Evolutionary conservation across 2,888 invertebrate genomes (phyloP), one percentile per base, ranked within the genome.

Genomic region (Pristionchus exspectatus): DNA sequence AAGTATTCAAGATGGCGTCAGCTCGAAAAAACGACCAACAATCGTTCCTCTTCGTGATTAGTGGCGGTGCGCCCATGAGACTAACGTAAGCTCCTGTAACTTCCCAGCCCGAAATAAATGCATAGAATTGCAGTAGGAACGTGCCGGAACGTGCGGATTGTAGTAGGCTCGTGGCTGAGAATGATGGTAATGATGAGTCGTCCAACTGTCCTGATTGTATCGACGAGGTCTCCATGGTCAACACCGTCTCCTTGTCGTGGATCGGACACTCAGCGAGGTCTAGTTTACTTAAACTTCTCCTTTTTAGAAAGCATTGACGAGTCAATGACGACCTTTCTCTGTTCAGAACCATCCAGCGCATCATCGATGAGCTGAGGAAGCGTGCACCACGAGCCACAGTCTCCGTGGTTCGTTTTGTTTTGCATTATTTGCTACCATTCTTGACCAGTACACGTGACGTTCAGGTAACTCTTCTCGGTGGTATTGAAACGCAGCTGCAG

Each of bases 321-420:
- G 30, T 38, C 3, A 38, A 38, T n/a, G n/a, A n/a, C n/a, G n/a
- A n/a, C n/a, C n/a, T 33, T 50, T 44, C 2, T 30, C 33, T 44
- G 12, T 54, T n/a, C 50, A 81, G 81, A n/a, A 81, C 81, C 27
- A 81, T 81, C 10, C 81, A 81, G n/a, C 81, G 81, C 50, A 81
- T 81, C 21, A 44, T 81, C 50, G 81, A 81, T 18, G 50, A 81
- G 10, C 81, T 81, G 14, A 24, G 81, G 50, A 81, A 81, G 27
- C 81, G 81, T 12, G n/a, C 81, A 14, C 27, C 50, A 14, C n/a
- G 27, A 54, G 81, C 81, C 27, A 54, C 27, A n/a, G 50, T 50
- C 12, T n/a, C n/a, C 9, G 50, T 44, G 27, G 81, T 50, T 54
- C 12, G 44, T 50, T 44, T 12, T n/a, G 38, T 38, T 81, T 44